phyloP scores from a whole-genome alignment of 2,113 vertebrate genomes.

The Onychorhynchus coronatus region DNA sequence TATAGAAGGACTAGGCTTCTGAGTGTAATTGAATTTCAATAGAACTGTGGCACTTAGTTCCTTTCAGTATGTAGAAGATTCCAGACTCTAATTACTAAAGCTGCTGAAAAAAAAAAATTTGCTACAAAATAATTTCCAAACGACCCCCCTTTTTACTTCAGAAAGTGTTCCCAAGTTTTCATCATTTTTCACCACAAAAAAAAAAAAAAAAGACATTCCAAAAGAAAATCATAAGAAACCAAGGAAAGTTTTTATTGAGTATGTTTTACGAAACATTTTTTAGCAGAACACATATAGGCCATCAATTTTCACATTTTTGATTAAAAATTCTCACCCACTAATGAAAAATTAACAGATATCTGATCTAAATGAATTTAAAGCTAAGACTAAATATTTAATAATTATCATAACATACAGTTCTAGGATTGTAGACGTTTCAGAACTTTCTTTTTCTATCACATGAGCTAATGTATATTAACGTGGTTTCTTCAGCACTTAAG shows the following conservation, averaged over 20 bases:
- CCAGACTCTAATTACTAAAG: conserved; percentile 11
- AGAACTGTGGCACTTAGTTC: conserved; percentile 12
- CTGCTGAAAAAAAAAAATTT: not conserved
- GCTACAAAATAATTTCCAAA: not conserved
- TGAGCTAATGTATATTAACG: conserved; percentile 28
- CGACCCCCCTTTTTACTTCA: not conserved
- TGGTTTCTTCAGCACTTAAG: conserved; percentile 36
- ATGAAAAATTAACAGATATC: conserved; percentile 32
- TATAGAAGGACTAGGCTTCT: not conserved
- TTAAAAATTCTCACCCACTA: not conserved
- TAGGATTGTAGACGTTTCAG: not conserved
- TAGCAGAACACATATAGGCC: not conserved
- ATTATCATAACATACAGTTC: not conserved
- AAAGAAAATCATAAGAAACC: not conserved
- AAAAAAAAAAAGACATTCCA: not conserved
- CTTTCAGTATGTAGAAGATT: conserved; percentile 26
- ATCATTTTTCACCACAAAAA: not conserved
- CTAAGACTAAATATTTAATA: conserved; percentile 19
- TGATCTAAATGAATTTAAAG: not conserved
- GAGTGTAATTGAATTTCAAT: conserved; percentile 41
- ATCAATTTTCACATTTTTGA: not conserved
- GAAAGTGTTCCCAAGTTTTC: not conserved
- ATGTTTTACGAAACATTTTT: not conserved
- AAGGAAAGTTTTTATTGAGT: not conserved
- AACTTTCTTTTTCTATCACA: not conserved